Conservation (phyloP, 2,888 invertebrate genomes). For the Galeruca laticollis region DNA sequence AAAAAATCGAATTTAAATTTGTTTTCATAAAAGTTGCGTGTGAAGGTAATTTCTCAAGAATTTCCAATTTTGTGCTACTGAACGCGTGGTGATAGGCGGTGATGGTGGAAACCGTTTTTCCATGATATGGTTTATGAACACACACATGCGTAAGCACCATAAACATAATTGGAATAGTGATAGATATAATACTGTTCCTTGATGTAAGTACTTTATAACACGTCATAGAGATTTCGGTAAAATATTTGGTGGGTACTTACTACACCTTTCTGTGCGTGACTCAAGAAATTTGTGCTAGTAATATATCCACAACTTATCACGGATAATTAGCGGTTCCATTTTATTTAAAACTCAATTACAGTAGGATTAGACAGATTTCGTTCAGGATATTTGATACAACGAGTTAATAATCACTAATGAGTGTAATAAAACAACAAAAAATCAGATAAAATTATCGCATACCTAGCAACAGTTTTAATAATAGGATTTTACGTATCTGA, state of each 20-base stretch:
- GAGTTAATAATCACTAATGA: too few relatives aligned
- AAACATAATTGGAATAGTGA: conserved; percentile 33
- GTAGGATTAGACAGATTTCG: not conserved
- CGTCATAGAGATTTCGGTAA: conserved; percentile 13
- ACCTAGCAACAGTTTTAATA: too few relatives aligned
- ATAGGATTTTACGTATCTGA: too few relatives aligned
- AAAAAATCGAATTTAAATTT: conserved; percentile 3
- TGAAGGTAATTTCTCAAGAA: not conserved
- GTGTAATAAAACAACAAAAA: too few relatives aligned
- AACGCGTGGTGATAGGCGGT: conserved; percentile 51
- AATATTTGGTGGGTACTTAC: not conserved
- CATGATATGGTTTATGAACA: conserved; percentile 44
- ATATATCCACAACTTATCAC: not conserved
- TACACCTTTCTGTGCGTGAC: not conserved
- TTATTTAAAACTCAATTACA: not conserved
- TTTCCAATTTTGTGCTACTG: conserved; percentile 29
- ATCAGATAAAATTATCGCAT: too few relatives aligned
- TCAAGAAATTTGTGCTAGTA: not conserved
- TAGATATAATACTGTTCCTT: conserved; percentile 17
- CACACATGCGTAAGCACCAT: conserved; percentile 51
- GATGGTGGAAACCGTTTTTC: conserved; percentile 49
- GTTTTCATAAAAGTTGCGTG: conserved; percentile 1
- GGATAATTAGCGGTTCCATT: not conserved
- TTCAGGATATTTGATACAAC: too few relatives aligned
- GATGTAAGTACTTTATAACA: conserved; percentile 26